Base-by-base conservation (phyloP, 1,140 invertebrate species). In the Bombus ignitus region DNA sequence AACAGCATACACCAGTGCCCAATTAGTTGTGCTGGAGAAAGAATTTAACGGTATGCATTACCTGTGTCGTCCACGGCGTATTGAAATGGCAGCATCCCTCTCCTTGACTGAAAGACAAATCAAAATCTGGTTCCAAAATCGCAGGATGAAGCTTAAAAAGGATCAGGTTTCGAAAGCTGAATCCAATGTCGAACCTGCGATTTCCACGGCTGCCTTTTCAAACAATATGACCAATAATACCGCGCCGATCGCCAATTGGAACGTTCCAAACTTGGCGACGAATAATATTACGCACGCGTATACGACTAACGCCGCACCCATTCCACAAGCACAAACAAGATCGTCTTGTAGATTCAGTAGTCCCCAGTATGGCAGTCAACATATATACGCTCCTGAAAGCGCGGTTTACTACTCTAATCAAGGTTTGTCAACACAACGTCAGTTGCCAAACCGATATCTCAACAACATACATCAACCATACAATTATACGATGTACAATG, bases 291-390 rank as follows among this genome's bases (percentile, higher is more conserved):
- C 18, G 47, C 18, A 18, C 1, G 1, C 1, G 5, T 53, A 53
- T 18, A 18, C 15, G 18, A 0, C 1, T 53, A 53, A 1, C 5
- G 0, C 18, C 18, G 5, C 47, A 18, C 5, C 44, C 44, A 18
- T 5, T 18, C 0, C 15, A 47, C 44, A 47, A 15, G 0, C 15
- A 1, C 44, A 47, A 47, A 0, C 44, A 47, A 0, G 5, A 5
- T 0, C 15, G 1, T 0, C 15, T 1, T 18, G 0, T 0, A 5
- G 5, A 15, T 47, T 0, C 47, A 6, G 2, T 18, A 2, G 0
- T 18, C 0, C 15, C 0, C 15, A 6, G 0, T 6, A 53, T 53
- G 47, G 18, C 15, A 0, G 0, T 0, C 47, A 53, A 53, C 47
- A 53, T 18, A 1, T 1, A 0, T 1, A 53, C 18, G 1, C 6